Percentiles rank a stretch among this genome's conserved stretches.
phyloP scores from a whole-genome alignment of 2,113 vertebrate genomes.

The Muntiacus muntjak region DNA sequence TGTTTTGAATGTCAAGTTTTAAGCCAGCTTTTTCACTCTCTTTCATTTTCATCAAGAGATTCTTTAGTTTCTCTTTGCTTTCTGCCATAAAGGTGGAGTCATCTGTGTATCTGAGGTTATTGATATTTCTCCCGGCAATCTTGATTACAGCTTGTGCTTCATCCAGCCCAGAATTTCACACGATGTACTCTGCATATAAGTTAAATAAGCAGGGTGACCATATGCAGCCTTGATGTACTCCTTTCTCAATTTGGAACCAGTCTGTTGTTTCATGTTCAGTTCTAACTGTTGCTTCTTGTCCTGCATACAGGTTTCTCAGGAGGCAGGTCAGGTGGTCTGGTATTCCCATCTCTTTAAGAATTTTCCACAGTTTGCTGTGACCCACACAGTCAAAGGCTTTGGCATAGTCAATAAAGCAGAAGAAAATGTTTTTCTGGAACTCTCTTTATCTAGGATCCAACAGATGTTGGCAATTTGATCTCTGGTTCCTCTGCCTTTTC shows the following conservation, averaged over 20 bases:
- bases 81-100: rapidly evolving
- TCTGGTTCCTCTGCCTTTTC: background rate
- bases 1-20: background rate
- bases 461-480: background rate
- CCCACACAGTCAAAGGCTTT: background rate
- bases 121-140: background rate
- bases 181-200: background rate
- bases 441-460: background rate
- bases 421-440: background rate
- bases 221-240: background rate
- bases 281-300: background rate
- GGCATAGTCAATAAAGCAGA: background rate
- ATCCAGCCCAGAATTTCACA: background rate
- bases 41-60: background rate
- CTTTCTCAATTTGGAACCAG: background rate
- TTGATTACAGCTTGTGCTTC: background rate
- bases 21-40: background rate
- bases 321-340: background rate
- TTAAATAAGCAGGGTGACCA: background rate
- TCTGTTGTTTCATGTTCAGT: background rate
- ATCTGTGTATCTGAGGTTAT: background rate
- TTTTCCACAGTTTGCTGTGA: background rate
- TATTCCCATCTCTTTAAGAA: background rate
- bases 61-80: background rate
- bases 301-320: background rate